phyloP scores from a whole-genome alignment of 2,113 vertebrate species.

The Lampris megalopsis region DNA sequence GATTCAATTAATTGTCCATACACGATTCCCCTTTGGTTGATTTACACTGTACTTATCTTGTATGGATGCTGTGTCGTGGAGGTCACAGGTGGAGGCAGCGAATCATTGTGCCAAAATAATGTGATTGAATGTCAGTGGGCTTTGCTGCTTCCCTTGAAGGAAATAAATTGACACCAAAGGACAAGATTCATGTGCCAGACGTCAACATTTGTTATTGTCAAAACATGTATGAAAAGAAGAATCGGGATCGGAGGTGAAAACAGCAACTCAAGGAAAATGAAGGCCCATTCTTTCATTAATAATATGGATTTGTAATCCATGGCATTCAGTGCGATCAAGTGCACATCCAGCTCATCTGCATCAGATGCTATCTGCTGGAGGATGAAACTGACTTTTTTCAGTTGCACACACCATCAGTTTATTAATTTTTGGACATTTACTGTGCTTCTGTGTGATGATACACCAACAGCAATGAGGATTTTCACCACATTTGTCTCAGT shows the following conservation, averaged over 20 bases:
- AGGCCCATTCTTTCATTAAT: background rate
- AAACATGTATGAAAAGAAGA: conserved; percentile 31
- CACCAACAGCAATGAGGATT: background rate
- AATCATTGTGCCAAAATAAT: conserved; percentile 78
- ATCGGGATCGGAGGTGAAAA: conserved; percentile 32
- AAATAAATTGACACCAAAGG: conserved; percentile 64
- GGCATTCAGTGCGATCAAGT: background rate
- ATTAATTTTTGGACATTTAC: too few species aligned
- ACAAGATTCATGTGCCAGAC: conserved; percentile 49
- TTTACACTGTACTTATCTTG: conserved; percentile 55
- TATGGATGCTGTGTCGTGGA: conserved; percentile 61
- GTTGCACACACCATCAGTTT: too few species aligned
- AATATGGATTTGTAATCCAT: background rate
- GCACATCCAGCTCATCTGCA: background rate
- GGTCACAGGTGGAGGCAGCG: conserved; percentile 72
- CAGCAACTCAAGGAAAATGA: background rate
- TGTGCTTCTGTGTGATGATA: too few species aligned
- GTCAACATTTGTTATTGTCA: conserved; percentile 52
- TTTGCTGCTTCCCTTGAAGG: conserved; percentile 60
- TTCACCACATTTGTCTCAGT: background rate
- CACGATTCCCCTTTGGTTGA: conserved; percentile 51
- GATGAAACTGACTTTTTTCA: background rate
- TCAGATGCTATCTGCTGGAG: conserved; percentile 10
- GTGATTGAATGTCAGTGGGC: conserved; percentile 76
- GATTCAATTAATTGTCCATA: conserved; percentile 38